Base-by-base conservation (phyloP, 1,140 invertebrate species). In the Wasmannia auropunctata region DNA sequence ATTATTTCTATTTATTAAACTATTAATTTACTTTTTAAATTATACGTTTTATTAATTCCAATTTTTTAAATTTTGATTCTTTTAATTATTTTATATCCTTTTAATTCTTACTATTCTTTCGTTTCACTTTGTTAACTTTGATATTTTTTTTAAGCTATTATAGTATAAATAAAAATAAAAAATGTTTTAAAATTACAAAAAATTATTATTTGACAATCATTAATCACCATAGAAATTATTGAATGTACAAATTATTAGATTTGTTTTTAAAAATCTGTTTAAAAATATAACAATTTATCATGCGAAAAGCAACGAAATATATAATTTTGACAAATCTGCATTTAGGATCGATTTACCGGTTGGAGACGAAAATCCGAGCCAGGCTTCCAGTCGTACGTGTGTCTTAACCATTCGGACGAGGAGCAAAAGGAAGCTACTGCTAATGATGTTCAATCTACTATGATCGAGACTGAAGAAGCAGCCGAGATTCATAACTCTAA, bases 301-400 rank as follows among this genome's bases (percentile, higher is more conserved):
- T 56, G n/a, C 28, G 14, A 62, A 31, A 62, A 77, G 0, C 19
- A 51, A 22, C 5, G 16, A 56, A 28, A 70, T 54, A 2, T 54
- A n/a, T 8, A 54, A 51, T 34, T 2, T 14, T 0, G 0, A 40
- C 3, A 56, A 19, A 34, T 67, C n/a, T 75, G n/a, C 37, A 74
- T 65, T 72, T 31, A 95, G 93, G 94, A 95, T 93, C 94, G 94
- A 74, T 95, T 95, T 54, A 94, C 94, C 31, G 96, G 95, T 80
- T 97, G 97, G 97, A 93, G 97, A 90, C 94, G 97, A 86, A 97
- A 97, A 93, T 97, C 97, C 14, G 97, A 97, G 91, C 97, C 97
- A 3, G 96, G 96, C 4, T 94, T 96, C 86, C 93, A 95, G 84
- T 94, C 94, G 6, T 95, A 95, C 81, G 91, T 95, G 6, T 93